These are phyloP conservation scores for Agonopterix alstromeriana DNA, from an alignment of 2,888 invertebrate species.

Conservation along the genomic window DNA sequence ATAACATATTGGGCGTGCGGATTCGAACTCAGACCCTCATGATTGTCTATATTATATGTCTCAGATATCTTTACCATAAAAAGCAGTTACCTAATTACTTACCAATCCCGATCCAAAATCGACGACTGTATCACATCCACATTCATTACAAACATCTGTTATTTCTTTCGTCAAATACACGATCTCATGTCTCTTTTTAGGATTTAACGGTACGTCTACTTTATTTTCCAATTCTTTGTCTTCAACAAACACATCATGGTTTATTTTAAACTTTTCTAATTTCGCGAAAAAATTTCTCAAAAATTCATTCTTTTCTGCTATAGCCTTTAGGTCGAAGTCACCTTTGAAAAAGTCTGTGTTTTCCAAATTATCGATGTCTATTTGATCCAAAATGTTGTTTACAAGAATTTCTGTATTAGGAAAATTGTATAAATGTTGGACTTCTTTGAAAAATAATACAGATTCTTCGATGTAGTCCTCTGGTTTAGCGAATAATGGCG, in stretches of 20 bases:
- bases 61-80: no score
- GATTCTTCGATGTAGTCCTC: conserved; percentile 75
- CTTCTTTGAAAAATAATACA: conserved; percentile 73
- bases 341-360: conserved; percentile 26
- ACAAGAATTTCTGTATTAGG: conserved; percentile 81
- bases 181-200: conserved; percentile 86
- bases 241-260: conserved; percentile 21
- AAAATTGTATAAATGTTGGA: conserved; percentile 79
- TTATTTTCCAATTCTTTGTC: conserved; percentile 15
- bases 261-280: conserved; percentile 27
- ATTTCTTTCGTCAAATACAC: conserved; percentile 76
- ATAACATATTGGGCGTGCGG: no score
- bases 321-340: conserved; percentile 22
- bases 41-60: no score
- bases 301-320: conserved; percentile 21
- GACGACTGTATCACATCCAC: conserved; percentile 72
- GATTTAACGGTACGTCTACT: conserved; percentile 57
- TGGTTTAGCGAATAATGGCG: conserved; percentile 28
- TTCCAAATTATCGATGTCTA: conserved; percentile 55
- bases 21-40: no score
- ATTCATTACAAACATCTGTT: conserved; percentile 57
- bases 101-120: conserved; percentile 87
- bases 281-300: conserved; percentile 32
- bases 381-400: conserved; percentile 66
- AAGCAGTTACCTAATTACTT: conserved; percentile 31